Evolutionary conservation across 2,797 vertebrate genomes (phyloP).

Genomic region (Danio choprae): DNA sequence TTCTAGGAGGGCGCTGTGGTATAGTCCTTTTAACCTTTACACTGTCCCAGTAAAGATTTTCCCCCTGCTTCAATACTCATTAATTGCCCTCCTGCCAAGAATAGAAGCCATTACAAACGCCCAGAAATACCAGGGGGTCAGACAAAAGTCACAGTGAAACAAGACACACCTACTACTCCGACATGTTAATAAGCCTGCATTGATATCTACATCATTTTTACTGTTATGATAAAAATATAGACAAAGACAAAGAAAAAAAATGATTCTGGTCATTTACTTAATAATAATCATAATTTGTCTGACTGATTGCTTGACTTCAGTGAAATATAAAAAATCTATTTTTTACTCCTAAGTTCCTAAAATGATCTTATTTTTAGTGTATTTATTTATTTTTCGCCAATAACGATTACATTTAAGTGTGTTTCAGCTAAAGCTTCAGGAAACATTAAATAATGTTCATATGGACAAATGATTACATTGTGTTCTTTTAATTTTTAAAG

Average conservation of each 20-base stretch:
- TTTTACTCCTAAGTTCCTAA: background rate
- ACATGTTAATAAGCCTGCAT: slow-evolving; percentile 17
- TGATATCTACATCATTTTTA: slow-evolving; percentile 3
- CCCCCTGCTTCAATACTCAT: slow-evolving; percentile 32
- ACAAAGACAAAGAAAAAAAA: background rate
- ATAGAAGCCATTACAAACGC: slow-evolving; percentile 55
- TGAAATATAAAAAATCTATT: background rate
- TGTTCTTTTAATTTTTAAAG: background rate
- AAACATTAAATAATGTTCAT: background rate
- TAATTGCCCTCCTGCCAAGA: slow-evolving; percentile 60
- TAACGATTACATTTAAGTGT: background rate
- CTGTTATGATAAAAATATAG: background rate
- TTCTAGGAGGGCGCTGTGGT: background rate
- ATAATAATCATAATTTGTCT: background rate
- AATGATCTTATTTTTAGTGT: background rate
- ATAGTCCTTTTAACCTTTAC: slow-evolving; percentile 33
- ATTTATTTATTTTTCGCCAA: background rate
- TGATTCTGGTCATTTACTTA: background rate
- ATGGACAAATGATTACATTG: background rate
- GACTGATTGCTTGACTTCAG: background rate
- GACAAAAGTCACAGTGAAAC: slow-evolving; percentile 37
- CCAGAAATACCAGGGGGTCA: slow-evolving; percentile 40
- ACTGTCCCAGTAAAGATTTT: slow-evolving; percentile 32
- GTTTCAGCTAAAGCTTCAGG: background rate
- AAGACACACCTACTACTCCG: slow-evolving; percentile 3